Percentiles rank a stretch among this genome's conserved stretches.
Conservation (phyloP, 2,113 vertebrate species). For the Brienomyrus brachyistius region DNA sequence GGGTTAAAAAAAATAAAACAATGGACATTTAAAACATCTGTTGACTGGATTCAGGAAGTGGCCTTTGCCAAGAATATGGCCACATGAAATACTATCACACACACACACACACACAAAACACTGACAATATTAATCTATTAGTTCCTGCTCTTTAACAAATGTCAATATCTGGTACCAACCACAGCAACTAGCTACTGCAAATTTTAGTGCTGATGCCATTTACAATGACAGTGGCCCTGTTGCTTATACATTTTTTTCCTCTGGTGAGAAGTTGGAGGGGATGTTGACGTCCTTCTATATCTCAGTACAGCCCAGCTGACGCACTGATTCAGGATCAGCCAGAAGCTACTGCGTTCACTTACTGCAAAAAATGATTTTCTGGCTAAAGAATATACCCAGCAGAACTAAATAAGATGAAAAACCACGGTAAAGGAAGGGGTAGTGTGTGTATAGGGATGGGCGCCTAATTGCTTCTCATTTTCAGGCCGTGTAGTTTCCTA, state of each 20-base stretch:
- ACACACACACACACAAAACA: not conserved
- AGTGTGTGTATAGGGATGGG: not conserved
- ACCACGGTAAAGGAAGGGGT: not conserved
- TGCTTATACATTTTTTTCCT: not conserved
- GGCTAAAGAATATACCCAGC: not conserved
- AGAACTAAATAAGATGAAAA: not conserved
- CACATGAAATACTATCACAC: not conserved
- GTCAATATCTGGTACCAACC: not conserved
- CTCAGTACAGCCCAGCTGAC: not conserved
- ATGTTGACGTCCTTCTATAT: not conserved
- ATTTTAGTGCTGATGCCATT: not conserved
- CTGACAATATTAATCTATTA: not conserved
- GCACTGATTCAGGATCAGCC: not conserved
- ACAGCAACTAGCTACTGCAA: not conserved
- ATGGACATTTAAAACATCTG: conserved; percentile 1
- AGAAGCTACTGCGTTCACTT: not conserved
- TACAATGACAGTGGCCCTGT: not conserved
- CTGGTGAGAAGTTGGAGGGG: not conserved
- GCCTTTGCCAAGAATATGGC: not conserved
- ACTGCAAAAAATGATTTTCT: not conserved
- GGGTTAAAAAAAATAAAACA: not conserved
- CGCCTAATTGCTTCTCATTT: not conserved
- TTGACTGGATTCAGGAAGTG: not conserved
- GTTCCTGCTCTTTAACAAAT: not conserved
- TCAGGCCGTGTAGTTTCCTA: not conserved